Conservation (phyloP, 2,888 invertebrate genomes). For the Archips xylosteana region DNA sequence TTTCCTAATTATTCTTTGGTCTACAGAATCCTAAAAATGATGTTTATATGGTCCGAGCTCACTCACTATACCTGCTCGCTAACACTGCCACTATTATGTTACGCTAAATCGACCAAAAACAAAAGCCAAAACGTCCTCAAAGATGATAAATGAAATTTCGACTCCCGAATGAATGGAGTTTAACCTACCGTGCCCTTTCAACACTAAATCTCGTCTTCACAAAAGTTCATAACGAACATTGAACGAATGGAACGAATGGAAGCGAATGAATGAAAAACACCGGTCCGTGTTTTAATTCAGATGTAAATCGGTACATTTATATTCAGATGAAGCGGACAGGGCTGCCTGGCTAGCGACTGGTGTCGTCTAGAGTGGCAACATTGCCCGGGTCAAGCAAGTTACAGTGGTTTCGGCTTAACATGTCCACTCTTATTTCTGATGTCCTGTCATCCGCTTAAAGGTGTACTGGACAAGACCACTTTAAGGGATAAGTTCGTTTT, state of each 20-base stretch:
- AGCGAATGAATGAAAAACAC: constrained; percentile 39
- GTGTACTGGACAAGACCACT: no score
- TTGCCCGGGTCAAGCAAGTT: neutral
- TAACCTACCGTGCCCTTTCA: constrained; percentile 27
- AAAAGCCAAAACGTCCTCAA: neutral
- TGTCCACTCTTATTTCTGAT: no score
- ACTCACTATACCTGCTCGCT: no score
- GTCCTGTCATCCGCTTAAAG: no score
- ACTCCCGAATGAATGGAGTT: constrained; percentile 26
- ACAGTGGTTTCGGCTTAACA: neutral
- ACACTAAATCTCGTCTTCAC: constrained; percentile 34
- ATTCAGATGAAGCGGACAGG: constrained; percentile 59
- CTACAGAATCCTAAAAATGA: no score
- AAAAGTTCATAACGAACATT: constrained; percentile 28
- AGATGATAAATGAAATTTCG: constrained; percentile 18
- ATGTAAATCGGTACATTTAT: constrained; percentile 67
- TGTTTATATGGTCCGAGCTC: no score
- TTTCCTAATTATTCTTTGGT: no score
- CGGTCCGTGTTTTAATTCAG: constrained; percentile 64
- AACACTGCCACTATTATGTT: neutral
- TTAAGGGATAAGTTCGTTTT: no score
- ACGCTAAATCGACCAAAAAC: neutral
- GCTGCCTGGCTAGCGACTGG: constrained; percentile 2
- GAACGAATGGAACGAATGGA: constrained; percentile 30
- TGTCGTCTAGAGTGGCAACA: neutral